Evolutionary conservation across 2,888 invertebrate genomes (phyloP).

Genomic region (Leistus spinibarbis): DNA sequence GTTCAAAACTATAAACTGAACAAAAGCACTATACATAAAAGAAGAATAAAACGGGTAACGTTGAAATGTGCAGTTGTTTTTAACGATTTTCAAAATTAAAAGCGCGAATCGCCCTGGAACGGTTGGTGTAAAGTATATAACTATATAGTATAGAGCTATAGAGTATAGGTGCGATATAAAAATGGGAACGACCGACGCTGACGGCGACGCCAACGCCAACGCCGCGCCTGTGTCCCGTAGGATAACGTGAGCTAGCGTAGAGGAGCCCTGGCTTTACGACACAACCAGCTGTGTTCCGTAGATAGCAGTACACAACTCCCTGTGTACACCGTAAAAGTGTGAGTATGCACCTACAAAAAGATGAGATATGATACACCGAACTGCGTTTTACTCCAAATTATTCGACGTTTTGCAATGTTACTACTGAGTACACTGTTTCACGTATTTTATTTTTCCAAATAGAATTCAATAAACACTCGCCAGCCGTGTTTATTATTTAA

Average conservation of each 20-base stretch:
- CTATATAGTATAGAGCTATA: too few species aligned
- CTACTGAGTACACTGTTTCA: neutral
- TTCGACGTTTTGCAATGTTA: neutral
- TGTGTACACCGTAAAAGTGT: neutral
- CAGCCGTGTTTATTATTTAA: too few species aligned
- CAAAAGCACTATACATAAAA: neutral
- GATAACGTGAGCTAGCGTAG: constrained; percentile 25
- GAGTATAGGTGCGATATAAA: constrained; percentile 21
- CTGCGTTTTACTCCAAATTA: constrained; percentile 1
- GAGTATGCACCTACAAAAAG: neutral
- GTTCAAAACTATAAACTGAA: neutral
- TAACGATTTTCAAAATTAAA: constrained; percentile 37
- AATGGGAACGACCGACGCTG: constrained; percentile 25
- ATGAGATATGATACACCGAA: neutral
- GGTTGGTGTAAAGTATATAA: constrained; percentile 1
- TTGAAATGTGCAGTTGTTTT: constrained; percentile 32
- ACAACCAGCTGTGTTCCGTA: constrained; percentile 28
- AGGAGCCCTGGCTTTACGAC: constrained; percentile 25
- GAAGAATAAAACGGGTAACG: neutral
- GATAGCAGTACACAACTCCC: constrained; percentile 21
- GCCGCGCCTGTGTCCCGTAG: constrained; percentile 35
- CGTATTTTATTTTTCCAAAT: too few species aligned
- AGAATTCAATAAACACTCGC: too few species aligned
- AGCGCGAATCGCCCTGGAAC: constrained; percentile 14
- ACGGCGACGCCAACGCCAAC: too few species aligned